Conservation (phyloP, 2,113 vertebrate genomes). For the Spermophilus dauricus region DNA sequence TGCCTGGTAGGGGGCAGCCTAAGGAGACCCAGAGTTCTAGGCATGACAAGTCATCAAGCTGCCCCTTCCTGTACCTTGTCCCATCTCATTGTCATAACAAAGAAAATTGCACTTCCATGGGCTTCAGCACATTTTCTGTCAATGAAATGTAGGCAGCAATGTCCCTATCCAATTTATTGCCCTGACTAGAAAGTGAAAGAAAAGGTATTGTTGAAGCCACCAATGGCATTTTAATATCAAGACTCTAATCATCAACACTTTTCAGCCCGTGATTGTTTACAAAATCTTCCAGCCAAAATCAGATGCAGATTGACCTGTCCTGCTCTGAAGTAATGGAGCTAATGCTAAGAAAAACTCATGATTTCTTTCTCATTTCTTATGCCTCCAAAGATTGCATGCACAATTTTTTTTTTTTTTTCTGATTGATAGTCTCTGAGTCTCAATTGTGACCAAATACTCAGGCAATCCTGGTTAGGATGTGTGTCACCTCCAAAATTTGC, state of each 20-base stretch:
- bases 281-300: constrained; percentile 40
- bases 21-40: background rate
- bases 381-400: background rate
- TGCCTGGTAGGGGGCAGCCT: background rate
- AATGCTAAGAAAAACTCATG: constrained; percentile 50
- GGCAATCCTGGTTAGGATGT: background rate
- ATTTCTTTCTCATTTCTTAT: constrained; percentile 34
- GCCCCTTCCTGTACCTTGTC: background rate
- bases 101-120: background rate
- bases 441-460: background rate
- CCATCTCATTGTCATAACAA: background rate
- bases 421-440: constrained; percentile 7
- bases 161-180: background rate
- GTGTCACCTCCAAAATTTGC: constrained; percentile 23
- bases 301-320: constrained; percentile 9
- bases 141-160: background rate
- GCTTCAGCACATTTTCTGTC: constrained; percentile 17
- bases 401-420: background rate
- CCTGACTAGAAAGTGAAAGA: constrained; percentile 19
- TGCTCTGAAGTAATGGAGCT: constrained; percentile 40
- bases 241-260: background rate
- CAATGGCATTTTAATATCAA: constrained; percentile 46
- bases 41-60: background rate
- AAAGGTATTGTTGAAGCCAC: constrained; percentile 40
- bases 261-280: constrained; percentile 62